Evolutionary conservation across 2,113 vertebrate genomes (phyloP), one percentile per base, ranked within the genome.

Genomic region (Mirounga angustirostris): DNA sequence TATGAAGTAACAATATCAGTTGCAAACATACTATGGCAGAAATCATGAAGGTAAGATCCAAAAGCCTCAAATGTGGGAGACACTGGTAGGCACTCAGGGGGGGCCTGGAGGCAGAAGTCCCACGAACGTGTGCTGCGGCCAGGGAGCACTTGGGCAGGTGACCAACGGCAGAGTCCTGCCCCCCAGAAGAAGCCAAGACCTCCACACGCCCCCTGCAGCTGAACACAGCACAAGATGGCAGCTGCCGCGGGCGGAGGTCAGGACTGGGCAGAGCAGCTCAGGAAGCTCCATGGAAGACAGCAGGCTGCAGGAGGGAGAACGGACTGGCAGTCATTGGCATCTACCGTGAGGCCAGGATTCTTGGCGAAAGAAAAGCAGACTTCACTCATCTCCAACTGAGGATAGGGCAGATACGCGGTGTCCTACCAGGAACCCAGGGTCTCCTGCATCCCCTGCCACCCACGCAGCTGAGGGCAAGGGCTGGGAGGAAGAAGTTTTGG

Each of bases 261-360:
- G 30, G 30, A 22, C 4, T 4, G 16, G 65, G 33, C 1, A 5
- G 16, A 30, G 59, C 59, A 2, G 16, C 2, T 69, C 0, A 0
- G 73, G 52, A 40, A 52, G 52, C 33, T 59, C 40, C 33, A 0
- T 2, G 40, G 19, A 33, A 79, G 61, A 80, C 5, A 36, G 63
- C 2, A 36, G 74, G 9, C 30, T 4, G 2, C 2, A 8, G 36
- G 26, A 33, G 5, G 36, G 11, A 36, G 63, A 46, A 40, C 1
- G 5, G 36, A 15, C 56, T 2, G 50, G 69, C 13, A 15, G 21
- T 9, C 33, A 14, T 4, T 19, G 2, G 78, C 52, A 67, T 9
- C 74, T n/a, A 6, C 58, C 0, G 7, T 4, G 0, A 74, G 50
- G 19, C 28, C 74, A 22, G n/a, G 46, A 63, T 56, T 56, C 54